Base-by-base conservation (phyloP, 2,888 invertebrate genomes). In the Alcis repandata region DNA sequence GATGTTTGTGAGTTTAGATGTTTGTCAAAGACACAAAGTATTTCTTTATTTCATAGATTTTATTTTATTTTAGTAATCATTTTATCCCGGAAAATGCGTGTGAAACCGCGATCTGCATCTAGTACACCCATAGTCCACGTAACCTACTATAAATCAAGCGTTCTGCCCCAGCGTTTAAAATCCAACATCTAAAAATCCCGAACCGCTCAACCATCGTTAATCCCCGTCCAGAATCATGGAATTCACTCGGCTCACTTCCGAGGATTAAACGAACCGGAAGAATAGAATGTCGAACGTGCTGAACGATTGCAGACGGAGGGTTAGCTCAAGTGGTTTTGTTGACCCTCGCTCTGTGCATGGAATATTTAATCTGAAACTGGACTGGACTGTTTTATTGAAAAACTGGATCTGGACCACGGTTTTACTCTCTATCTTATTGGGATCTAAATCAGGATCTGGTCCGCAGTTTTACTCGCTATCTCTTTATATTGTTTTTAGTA, bases 211-310 rank as follows among this genome's bases (percentile, higher is more conserved):
- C 51, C 57, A 2, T 17, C 32, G 43, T 36, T 61, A 62, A 61
- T 49, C 51, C 7, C 41, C 51, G 57, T 22, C 36, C 15, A 22
- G 17, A 51, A 43, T 45, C 52, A 38, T 19, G 46, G 49, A 51
- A 32, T 51, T 58, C 52, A 27, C 63, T 40, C 33, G 41, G 32
- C 40, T 51, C 62, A 33, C 49, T 57, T 63, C 52, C 56, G 41
- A 13, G 32, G 22, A 45, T 45, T 63, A 45, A 63, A 58, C 63
- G 63, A 63, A 63, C 63, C 40, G 45, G 63, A 63, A 53, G 58
- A 51, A 58, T 53, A 33, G 51, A 17, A 62, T 36, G 38, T 52
- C 51, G 57, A 45, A 49, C 56, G 63, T 63, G 57, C 58, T 52
- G 63, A 58, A 63, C 46, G 52, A 58, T 63, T 63, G 57, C 40